phyloP scores from a whole-genome alignment of 2,113 vertebrate species.

The Centropus unirufus region DNA sequence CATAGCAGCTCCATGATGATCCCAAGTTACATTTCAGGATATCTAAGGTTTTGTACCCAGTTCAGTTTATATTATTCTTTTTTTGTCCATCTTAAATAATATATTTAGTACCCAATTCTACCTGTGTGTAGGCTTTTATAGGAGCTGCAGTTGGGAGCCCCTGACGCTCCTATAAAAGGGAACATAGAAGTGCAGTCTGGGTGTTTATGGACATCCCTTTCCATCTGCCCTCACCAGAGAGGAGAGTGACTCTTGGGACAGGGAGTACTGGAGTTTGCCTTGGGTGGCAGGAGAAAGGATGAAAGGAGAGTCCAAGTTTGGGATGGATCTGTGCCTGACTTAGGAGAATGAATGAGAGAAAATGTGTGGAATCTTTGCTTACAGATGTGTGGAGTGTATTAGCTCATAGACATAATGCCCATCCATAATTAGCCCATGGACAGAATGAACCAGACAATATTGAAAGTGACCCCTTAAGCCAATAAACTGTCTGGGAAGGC shows the following conservation, averaged over 20 bases:
- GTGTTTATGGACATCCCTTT: background rate
- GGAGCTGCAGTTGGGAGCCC: background rate
- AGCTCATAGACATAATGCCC: background rate
- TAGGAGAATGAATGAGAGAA: background rate
- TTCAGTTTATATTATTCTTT: background rate
- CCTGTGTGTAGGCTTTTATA: background rate
- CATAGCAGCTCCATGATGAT: background rate
- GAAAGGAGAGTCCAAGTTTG: background rate
- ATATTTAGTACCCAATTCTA: background rate
- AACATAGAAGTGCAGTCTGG: rapidly evolving
- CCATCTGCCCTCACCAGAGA: background rate
- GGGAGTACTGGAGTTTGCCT: background rate
- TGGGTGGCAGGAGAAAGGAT: background rate
- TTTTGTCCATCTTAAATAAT: background rate
- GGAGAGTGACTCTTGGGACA: background rate
- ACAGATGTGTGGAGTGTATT: background rate
- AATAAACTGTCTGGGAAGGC: background rate
- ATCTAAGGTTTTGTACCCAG: background rate
- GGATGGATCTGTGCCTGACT: background rate
- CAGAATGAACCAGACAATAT: background rate
- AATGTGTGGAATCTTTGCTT: background rate
- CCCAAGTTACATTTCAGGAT: background rate
- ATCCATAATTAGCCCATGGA: background rate
- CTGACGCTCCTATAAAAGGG: background rate
- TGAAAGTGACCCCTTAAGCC: background rate